Percentiles rank a stretch among this genome's conserved stretches.
Evolutionary conservation across 2,888 invertebrate species (phyloP).

Genomic region (Drosophila rellima): DNA sequence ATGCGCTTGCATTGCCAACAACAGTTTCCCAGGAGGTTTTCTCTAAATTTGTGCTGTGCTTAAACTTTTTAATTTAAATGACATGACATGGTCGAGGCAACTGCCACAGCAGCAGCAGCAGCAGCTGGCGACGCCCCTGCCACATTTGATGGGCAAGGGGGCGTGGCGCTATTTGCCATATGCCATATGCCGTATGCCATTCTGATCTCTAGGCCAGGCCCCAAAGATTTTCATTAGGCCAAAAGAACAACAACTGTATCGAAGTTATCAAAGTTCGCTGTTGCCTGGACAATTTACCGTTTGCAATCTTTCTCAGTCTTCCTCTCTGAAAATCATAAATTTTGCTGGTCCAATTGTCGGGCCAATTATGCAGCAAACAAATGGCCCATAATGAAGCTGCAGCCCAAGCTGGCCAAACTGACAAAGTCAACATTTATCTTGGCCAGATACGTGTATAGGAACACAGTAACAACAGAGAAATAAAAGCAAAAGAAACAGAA

Average conservation of each 20-base stretch:
- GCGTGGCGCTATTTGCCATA: conserved; percentile 57
- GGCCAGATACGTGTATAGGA: conserved; percentile 45
- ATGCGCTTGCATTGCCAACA: conserved; percentile 29
- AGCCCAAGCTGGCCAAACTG: conserved; percentile 59
- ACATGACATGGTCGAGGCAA: conserved; percentile 59
- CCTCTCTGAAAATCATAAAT: conserved; percentile 66
- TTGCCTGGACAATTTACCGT: conserved; percentile 56
- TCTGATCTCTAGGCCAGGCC: conserved; percentile 66
- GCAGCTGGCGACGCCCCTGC: conserved; percentile 61
- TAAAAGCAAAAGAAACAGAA: conserved; percentile 14
- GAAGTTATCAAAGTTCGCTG: conserved; percentile 36
- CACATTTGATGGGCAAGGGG: conserved; percentile 69
- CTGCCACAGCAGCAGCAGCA: conserved; percentile 6
- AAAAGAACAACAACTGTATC: conserved; percentile 48
- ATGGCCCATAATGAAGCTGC: conserved; percentile 79
- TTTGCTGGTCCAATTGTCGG: conserved; percentile 72
- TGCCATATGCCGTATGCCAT: conserved; percentile 52
- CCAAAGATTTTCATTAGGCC: conserved; percentile 65
- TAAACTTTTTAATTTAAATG: conserved; percentile 80
- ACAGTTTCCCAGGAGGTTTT: conserved; percentile 30
- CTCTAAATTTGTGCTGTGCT: conserved; percentile 54
- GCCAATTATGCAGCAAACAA: conserved; percentile 81
- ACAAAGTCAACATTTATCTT: conserved; percentile 79
- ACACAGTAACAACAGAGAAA: conserved; percentile 7
- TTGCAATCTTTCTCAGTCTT: conserved; percentile 6